Evolutionary conservation across 2,113 vertebrate species (phyloP), one percentile per base, ranked within the genome.

Genomic region (Carettochelys insculpta): DNA sequence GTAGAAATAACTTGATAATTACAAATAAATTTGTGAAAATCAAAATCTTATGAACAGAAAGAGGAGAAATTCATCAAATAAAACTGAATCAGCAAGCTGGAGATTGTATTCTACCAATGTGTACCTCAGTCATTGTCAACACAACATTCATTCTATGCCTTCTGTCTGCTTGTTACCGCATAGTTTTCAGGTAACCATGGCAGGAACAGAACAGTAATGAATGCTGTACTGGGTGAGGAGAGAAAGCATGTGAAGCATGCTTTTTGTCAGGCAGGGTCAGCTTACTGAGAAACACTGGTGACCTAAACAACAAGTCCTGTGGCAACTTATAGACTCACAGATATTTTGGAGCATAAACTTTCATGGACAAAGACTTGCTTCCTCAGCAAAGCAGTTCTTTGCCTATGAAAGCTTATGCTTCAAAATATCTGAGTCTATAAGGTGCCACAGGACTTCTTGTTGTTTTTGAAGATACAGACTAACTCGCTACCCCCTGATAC

Each of bases 1-100:
- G 45, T 68, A 80, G 84, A 89, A 84, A 84, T 78, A 75, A 78
- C 61, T 71, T 93, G 50, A 52, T 58, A 89, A 90, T 90, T 71
- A 17, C 9, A 79, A 41, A 88, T 38, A 54, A 17, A 29, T 79
- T 86, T 82, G 27, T 76, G 34, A 94, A 20, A 87, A 5, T 86
- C 52, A 51, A 53, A 87, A 13, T 79, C 48, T 89, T 68, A 53
- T 92, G 71, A 94, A 84, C 4, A 76, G 50, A 38, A 94, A 89
- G 78, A 29, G 2, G 34, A 85, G 61, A 84, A 84, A 88, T 58
- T 68, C 5, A 81, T 86, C 82, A 90, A 50, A 76, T 3, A 45
- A 3, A 85, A 81, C 51, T 31, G 56, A 65, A 68, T 77, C 5
- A 56, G n/a, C 61, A 85, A 87, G 48, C 31, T 88, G 25, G 8